Conservation (phyloP, 2,113 vertebrate species). For the Numenius arquata region DNA sequence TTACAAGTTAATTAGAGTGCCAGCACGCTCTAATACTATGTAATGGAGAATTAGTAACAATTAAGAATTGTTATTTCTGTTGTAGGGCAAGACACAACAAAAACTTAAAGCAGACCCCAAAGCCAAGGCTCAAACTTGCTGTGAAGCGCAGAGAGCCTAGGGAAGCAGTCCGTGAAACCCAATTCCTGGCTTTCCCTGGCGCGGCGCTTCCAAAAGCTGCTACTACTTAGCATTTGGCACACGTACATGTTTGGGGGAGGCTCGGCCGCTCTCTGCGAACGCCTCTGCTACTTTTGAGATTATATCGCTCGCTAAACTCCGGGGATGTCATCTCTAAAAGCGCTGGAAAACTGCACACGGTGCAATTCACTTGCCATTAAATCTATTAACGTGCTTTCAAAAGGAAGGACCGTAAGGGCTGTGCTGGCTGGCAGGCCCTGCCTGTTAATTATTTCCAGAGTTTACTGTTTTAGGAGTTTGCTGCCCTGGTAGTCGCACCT, state of each 20-base stretch:
- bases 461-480: not conserved
- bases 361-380: not conserved
- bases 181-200: not conserved
- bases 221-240: not conserved
- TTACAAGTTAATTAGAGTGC: conserved; percentile 8
- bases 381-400: not conserved
- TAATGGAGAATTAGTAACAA: not conserved
- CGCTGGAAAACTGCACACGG: not conserved
- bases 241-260: not conserved
- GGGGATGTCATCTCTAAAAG: not conserved
- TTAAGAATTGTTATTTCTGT: not conserved
- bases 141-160: not conserved
- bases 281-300: not conserved
- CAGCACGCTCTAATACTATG: not conserved
- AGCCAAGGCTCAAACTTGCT: not conserved
- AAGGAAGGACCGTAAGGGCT: not conserved
- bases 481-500: fast-evolving
- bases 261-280: not conserved
- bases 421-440: fast-evolving
- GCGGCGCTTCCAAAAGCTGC: not conserved
- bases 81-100: not conserved
- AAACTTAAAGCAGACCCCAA: not conserved
- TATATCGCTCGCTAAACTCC: not conserved
- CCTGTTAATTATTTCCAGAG: conserved; percentile 49
- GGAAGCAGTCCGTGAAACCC: not conserved